Base-by-base conservation (phyloP, 2,797 vertebrate species). In the Chaunax sp. region DNA sequence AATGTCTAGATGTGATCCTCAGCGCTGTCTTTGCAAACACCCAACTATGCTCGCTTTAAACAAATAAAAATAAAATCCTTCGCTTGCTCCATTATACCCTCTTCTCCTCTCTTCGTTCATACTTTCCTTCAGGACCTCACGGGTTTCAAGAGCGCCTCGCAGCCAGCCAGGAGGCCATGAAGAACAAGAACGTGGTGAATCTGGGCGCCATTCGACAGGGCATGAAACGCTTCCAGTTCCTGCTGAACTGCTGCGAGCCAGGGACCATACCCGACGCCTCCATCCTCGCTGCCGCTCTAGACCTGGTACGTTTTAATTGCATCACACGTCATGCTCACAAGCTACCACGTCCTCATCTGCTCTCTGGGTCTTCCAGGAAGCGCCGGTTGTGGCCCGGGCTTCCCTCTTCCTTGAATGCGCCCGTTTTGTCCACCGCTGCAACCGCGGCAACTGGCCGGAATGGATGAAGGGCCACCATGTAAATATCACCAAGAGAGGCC, bases 381-480 rank as follows among this genome's bases (percentile, higher is more conserved):
- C 98, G 4, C 98, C 98, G 0, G 96, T 99, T 1, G 98, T 99
- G 60, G 97, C 98, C 0, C 94, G 98, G 44, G 97, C 98, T 16
- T 97, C 98, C 1, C 92, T 99, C 41, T 99, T 99, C 75, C 92
- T 99, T 0, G 98, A 99, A 80, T 99, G 98, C 1, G 98, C 98
- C 5, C 94, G 98, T 37, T 99, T 99, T 0, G 97, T 99, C 33
- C 97, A 99, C 72, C 97, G 98, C 70, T 99, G 98, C 66, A 99
- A 99, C 68, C 97, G 98, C 0, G 97, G 98, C 66, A 99, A 98
- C 91, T 99, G 98, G 98, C 98, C 98, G 0, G 98, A 99, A 85
- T 99, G 98, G 98, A 99, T 99, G 98, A 99, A 99, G 77, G 98
- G 98, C 59, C 98, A 99, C 79, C 98, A 99, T 0, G 97, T 99